Base-by-base conservation (phyloP, 2,797 vertebrate species). In the Parauchenoglanis ngamensis region DNA sequence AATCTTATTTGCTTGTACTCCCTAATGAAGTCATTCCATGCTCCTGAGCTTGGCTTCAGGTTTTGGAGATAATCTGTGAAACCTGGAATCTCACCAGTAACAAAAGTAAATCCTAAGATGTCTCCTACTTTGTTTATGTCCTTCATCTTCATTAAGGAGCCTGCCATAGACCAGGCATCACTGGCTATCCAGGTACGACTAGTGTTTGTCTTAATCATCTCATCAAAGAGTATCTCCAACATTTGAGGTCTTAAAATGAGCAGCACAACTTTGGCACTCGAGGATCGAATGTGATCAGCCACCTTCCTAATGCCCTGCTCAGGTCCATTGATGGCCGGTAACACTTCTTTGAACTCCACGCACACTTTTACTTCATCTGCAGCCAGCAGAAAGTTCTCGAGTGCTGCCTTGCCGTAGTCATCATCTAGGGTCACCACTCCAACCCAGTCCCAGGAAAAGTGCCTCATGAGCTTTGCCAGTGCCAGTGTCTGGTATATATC, bases 341-440 rank as follows among this genome's bases (percentile, higher is more conserved):
- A 8, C 10, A 85, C 61, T 81, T 87, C 78, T 3, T 90, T 77
- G 49, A 89, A 93, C 12, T 80, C 91, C 4, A 85, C 65, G 49
- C 93, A 94, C 44, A 93, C 77, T 0, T 95, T 85, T 23, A 57
- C 77, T n/a, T 73, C 59, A 0, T 91, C 87, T 15, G 94, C 94
- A 73, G 97, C 92, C 19, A 94, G 10, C 23, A 92, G 91, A 88
- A 97, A 96, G 21, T 92, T 95, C 61, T 96, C 92, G 75, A 96
- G 88, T 61, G 95, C 95, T 0, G 95, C 92, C 12, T 94, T 91
- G 17, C 96, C 96, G 0, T 96, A 96, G 90, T 97, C 96, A 87
- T 97, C 95, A 23, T 97, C 97, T 1, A 95, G 96, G 59, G 94
- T 94, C 83, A 97, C 94, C n/a, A 96, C 90, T 49, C 96, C 96